Base-by-base conservation (phyloP, 2,888 invertebrate genomes). In the Nomada ruficornis region DNA sequence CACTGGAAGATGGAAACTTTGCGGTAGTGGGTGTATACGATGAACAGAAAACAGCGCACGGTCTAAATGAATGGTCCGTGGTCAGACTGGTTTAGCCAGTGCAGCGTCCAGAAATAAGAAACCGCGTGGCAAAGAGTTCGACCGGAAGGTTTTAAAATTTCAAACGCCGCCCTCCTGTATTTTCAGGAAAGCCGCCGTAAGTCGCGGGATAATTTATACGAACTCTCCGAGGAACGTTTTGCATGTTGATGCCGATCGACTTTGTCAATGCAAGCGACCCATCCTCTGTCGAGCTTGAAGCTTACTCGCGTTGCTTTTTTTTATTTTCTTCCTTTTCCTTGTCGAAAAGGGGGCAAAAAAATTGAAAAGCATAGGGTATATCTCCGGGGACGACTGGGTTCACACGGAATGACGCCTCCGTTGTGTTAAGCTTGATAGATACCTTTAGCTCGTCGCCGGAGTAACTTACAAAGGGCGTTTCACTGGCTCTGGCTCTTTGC, bases 351-450 rank as follows among this genome's bases (percentile, higher is more conserved):
- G 18, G 52, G n/a, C 3, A 20, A 9, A 36, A n/a, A 18, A 59
- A 67, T 72, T 59, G 59, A 67, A 72, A 67, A 72, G 44, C 50
- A 4, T 4, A 65, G 65, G 11, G 15, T 36, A 42, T 23, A 60
- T 44, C 44, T 26, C 36, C 5, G 23, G 36, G 36, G 60, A 42
- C 29, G 74, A 15, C 15, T 55, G 5, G 68, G 84, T 68, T 80
- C 76, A 85, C 70, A 75, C 76, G 69, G 15, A 54, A 60, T 36
- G 80, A 77, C 83, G 72, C 20, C 57, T 23, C 62, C 18, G 50
- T 68, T 76, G 59, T 57, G 62, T 75, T 82, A 80, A 82, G 69
- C 77, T 64, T 80, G 85, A 85, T 80, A 74, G 85, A 86, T 83
- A 82, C 64, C 85, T 68, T 65, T 70, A 44, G 60, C 50, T 29